Conservation (phyloP, 2,113 vertebrate species). For the Coturnix japonica region DNA sequence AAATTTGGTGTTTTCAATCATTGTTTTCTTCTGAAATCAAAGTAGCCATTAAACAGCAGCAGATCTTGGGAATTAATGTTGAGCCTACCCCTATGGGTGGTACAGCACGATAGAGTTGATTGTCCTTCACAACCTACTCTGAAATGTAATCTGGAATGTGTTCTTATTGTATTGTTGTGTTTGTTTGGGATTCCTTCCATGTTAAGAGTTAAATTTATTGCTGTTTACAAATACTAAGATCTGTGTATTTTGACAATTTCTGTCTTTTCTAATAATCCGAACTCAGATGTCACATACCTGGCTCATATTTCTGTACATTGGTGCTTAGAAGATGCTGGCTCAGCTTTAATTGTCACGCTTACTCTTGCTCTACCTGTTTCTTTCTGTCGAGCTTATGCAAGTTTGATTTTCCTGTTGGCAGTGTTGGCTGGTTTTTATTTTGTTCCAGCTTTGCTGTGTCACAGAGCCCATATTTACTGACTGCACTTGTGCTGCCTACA, state of each 20-base stretch:
- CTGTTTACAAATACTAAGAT: background rate
- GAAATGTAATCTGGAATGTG: background rate
- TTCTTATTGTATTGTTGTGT: background rate
- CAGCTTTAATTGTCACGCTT: background rate
- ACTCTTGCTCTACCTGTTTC: background rate
- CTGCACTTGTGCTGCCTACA: background rate
- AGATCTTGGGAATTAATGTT: background rate
- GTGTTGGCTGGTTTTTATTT: background rate
- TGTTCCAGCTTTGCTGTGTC: background rate
- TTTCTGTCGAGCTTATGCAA: background rate
- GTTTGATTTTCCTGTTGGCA: background rate
- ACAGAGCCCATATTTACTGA: background rate
- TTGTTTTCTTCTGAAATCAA: background rate
- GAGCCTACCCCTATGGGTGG: background rate
- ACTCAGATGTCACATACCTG: background rate
- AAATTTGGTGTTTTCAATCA: background rate
- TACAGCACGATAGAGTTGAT: background rate
- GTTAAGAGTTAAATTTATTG: background rate
- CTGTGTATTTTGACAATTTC: background rate
- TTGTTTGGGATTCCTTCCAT: background rate
- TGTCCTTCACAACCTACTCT: background rate
- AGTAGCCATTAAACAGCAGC: background rate
- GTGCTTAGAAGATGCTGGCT: background rate
- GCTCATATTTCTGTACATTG: background rate
- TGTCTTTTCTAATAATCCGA: background rate